phyloP scores from a whole-genome alignment of 2,113 vertebrate species.

The Nannobrachium achirus region DNA sequence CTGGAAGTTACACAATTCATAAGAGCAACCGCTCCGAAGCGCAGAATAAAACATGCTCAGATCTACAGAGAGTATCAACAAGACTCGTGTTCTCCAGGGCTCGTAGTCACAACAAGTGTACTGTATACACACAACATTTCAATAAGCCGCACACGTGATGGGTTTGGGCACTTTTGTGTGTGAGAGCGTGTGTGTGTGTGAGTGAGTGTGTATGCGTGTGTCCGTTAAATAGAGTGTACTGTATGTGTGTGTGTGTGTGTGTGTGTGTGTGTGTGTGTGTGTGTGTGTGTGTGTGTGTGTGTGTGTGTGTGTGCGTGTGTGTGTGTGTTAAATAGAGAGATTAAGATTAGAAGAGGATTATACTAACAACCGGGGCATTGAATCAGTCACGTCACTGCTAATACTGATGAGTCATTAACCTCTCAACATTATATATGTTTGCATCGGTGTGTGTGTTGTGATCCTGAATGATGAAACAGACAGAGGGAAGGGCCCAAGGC shows the following conservation, averaged over 20 bases:
- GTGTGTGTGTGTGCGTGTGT: slow-evolving; percentile 15
- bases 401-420: slow-evolving; percentile 58
- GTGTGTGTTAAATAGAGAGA: slow-evolving; percentile 43
- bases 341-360: slow-evolving; percentile 61
- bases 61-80: not conserved
- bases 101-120: slow-evolving; percentile 28
- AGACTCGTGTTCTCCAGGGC: slow-evolving; percentile 4
- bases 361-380: slow-evolving; percentile 53
- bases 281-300: not conserved
- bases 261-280: slow-evolving; percentile 11
- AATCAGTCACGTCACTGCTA: slow-evolving; percentile 47
- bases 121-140: slow-evolving; percentile 7
- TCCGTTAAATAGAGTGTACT: slow-evolving; percentile 23
- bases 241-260: not conserved
- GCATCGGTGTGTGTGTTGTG: not conserved
- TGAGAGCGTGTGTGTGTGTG: not conserved
- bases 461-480: slow-evolving; percentile 46
- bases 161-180: not conserved
- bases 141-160: not conserved
- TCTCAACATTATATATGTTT: slow-evolving; percentile 3
- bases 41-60: not conserved
- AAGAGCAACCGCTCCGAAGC: not conserved
- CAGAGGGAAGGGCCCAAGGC: slow-evolving; percentile 40
- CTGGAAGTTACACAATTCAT: not conserved
- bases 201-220: not conserved